These are phyloP conservation scores for Phrynocephalus forsythii DNA, from an alignment of 2,797 vertebrate genomes.

Conservation along the genomic window DNA sequence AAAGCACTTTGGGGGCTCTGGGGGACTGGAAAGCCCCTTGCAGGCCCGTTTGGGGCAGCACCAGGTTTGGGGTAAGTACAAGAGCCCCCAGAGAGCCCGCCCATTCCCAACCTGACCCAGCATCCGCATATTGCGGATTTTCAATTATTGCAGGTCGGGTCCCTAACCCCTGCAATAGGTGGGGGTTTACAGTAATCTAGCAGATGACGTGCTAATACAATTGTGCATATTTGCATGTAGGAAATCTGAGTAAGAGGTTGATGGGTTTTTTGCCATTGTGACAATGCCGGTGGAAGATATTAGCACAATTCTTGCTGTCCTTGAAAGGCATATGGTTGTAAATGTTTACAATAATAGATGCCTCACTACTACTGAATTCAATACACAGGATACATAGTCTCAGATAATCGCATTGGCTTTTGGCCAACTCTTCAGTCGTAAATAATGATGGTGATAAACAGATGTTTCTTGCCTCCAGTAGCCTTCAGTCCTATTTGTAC, in stretches of 20 bases:
- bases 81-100: no score
- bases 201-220: not conserved
- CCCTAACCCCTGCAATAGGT: no score
- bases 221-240: not conserved
- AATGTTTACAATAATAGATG: not conserved
- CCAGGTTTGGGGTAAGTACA: no score
- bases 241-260: not conserved
- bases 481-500: not conserved
- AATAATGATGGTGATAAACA: slow-evolving; percentile 7
- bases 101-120: no score
- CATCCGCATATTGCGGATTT: no score
- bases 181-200: not conserved
- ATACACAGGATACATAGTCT: not conserved
- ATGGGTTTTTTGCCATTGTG: not conserved
- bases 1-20: no score
- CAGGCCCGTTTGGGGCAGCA: no score
- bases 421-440: not conserved
- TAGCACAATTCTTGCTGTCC: slow-evolving; percentile 3
- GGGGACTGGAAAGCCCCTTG: no score
- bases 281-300: not conserved
- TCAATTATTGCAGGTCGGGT: no score
- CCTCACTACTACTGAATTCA: not conserved
- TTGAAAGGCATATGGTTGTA: not conserved
- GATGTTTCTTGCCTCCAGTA: slow-evolving; percentile 17
- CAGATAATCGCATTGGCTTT: slow-evolving; percentile 1